phyloP scores from a whole-genome alignment of 1,140 invertebrate genomes.

The Thaumatotibia leucotreta region DNA sequence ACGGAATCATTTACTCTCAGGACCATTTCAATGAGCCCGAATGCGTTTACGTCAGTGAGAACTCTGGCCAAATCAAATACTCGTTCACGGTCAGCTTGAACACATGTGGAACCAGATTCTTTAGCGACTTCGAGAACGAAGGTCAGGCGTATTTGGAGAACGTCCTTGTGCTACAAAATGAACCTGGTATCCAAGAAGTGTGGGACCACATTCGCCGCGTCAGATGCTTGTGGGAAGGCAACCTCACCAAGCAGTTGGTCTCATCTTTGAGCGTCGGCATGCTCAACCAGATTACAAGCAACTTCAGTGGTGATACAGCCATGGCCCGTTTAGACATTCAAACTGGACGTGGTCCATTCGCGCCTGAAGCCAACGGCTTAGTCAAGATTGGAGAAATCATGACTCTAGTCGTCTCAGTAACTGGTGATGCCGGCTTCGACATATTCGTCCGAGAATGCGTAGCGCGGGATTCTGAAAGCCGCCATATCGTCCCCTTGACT shows the following conservation, averaged over 20 bases:
- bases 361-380: slow-evolving; percentile 84
- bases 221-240: slow-evolving; percentile 89
- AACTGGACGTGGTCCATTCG: slow-evolving; percentile 87
- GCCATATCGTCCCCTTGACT: slow-evolving; percentile 83
- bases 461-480: slow-evolving; percentile 81
- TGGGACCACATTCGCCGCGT: slow-evolving; percentile 89
- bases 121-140: slow-evolving; percentile 85
- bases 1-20: slow-evolving; percentile 90
- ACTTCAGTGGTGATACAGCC: slow-evolving; percentile 89
- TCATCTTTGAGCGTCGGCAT: slow-evolving; percentile 87
- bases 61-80: slow-evolving; percentile 82
- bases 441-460: slow-evolving; percentile 87
- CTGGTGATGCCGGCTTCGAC: slow-evolving; percentile 88
- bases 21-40: slow-evolving; percentile 83
- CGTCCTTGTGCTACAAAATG: slow-evolving; percentile 87
- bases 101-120: slow-evolving; percentile 88
- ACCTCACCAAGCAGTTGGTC: slow-evolving; percentile 84
- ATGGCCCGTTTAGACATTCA: slow-evolving; percentile 88
- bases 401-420: slow-evolving; percentile 89
- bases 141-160: slow-evolving; percentile 89
- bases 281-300: slow-evolving; percentile 87
- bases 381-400: slow-evolving; percentile 90
- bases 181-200: slow-evolving; percentile 87
- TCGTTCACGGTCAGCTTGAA: slow-evolving; percentile 87
- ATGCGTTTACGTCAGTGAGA: slow-evolving; percentile 85